Conservation (phyloP, 2,888 invertebrate species). For the Siphlonurus alternatus region DNA sequence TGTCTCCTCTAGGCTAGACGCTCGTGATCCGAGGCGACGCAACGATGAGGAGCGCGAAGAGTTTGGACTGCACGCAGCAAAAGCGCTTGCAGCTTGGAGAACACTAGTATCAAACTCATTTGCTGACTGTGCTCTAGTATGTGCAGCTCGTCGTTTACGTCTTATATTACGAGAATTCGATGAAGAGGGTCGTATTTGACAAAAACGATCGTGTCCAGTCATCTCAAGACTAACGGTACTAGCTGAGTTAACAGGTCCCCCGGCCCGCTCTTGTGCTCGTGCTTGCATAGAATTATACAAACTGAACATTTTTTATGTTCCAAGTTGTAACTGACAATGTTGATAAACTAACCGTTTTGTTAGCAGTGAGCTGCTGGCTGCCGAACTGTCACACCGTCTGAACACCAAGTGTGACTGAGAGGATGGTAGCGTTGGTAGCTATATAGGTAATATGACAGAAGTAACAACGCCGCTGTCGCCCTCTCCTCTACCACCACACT, state of each 20-base stretch:
- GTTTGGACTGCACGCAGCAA: not conserved
- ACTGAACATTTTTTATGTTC: constrained; percentile 44
- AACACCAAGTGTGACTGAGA: too few relatives aligned
- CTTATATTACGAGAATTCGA: constrained; percentile 26
- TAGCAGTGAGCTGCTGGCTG: too few relatives aligned
- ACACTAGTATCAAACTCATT: constrained; percentile 46
- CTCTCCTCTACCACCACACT: not conserved
- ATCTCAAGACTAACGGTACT: constrained; percentile 28
- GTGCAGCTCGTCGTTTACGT: constrained; percentile 19
- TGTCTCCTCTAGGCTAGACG: not conserved
- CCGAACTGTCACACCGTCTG: too few relatives aligned
- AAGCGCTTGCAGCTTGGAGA: constrained; percentile 19
- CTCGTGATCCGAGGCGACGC: not conserved
- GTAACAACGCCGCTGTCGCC: constrained; percentile 5
- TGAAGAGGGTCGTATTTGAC: constrained; percentile 39
- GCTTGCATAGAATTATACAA: constrained; percentile 52
- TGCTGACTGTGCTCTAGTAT: constrained; percentile 45
- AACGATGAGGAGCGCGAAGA: not conserved
- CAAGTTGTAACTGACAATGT: not conserved
- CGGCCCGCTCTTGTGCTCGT: constrained; percentile 20
- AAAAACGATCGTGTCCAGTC: constrained; percentile 68
- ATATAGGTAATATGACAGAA: constrained; percentile 4
- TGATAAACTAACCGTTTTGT: constrained; percentile 7
- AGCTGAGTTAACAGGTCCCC: not conserved
- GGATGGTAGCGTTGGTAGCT: too few relatives aligned